phyloP scores from a whole-genome alignment of 1,140 invertebrate genomes.

The Onthophagus taurus region DNA sequence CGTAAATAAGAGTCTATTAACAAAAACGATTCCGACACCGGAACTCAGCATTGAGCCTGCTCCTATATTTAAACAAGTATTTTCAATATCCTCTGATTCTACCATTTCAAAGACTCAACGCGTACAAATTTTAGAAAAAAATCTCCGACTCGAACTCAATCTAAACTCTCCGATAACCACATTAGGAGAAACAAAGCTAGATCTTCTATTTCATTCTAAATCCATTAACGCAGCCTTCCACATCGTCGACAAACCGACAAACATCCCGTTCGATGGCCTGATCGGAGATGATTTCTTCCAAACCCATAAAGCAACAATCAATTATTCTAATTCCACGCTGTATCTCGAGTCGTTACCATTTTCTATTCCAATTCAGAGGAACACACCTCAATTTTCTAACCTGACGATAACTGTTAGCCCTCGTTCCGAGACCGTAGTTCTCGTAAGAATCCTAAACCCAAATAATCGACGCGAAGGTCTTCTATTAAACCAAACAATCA shows the following conservation, averaged over 20 bases:
- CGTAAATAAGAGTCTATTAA: not conserved
- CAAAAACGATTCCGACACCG: not conserved
- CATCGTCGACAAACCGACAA: not conserved
- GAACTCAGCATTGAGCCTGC: not conserved
- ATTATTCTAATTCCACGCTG: conserved; percentile 6
- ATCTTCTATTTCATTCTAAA: conserved; percentile 2
- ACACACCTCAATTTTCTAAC: conserved; percentile 2
- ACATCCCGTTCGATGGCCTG: conserved; percentile 10
- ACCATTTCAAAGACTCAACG: not conserved
- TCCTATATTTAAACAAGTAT: conserved; percentile 4
- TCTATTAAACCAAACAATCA: not conserved
- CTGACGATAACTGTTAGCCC: not conserved
- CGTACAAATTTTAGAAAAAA: conserved; percentile 2
- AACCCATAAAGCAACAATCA: not conserved
- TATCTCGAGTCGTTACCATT: not conserved
- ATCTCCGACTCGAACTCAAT: conserved; percentile 1
- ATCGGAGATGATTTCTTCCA: conserved; percentile 10
- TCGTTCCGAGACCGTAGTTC: not conserved
- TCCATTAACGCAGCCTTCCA: not conserved
- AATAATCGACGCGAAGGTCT: not conserved
- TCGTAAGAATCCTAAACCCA: not conserved
- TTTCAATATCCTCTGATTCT: not conserved
- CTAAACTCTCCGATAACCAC: too few relatives aligned
- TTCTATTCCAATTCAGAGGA: conserved; percentile 1
- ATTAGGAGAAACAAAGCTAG: not conserved